Percentiles rank a stretch among this genome's conserved stretches.
Conservation (phyloP, 2,888 invertebrate species). For the Tenodera sinensis region DNA sequence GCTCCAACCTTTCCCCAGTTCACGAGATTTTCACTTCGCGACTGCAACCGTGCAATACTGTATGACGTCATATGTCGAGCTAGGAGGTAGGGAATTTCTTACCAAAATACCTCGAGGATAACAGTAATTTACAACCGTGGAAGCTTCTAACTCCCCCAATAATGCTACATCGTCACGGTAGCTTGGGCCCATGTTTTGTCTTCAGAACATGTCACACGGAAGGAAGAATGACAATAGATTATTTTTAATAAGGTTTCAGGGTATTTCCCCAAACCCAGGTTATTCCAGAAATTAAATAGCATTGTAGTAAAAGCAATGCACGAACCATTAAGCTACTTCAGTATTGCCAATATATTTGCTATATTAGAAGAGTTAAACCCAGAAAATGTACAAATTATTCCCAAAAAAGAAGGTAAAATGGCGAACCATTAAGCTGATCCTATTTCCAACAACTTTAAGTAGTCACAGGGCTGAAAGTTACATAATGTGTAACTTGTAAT, state of each 20-base stretch:
- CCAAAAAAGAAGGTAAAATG: too few relatives aligned
- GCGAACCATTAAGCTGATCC: too few relatives aligned
- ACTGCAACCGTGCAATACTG: not conserved
- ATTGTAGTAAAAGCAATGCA: too few relatives aligned
- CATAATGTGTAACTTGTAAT: too few relatives aligned
- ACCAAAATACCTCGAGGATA: not conserved
- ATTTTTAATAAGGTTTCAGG: not conserved
- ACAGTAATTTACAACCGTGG: not conserved
- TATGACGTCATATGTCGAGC: not conserved
- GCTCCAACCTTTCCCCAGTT: not conserved
- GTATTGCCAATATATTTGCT: too few relatives aligned
- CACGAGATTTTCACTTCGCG: not conserved
- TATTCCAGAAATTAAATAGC: not conserved
- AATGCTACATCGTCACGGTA: not conserved
- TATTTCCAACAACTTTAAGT: too few relatives aligned
- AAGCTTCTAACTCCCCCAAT: not conserved
- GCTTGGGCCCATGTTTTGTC: not conserved
- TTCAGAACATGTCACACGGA: not conserved
- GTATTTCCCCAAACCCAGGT: not conserved
- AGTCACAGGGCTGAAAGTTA: too few relatives aligned
- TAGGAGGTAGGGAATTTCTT: not conserved
- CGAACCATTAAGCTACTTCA: too few relatives aligned
- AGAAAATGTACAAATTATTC: too few relatives aligned
- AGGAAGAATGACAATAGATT: not conserved
- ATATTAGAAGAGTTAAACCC: too few relatives aligned